Evolutionary conservation across 2,113 vertebrate species (phyloP), one percentile per base, ranked within the genome.

Genomic region (Meles meles): DNA sequence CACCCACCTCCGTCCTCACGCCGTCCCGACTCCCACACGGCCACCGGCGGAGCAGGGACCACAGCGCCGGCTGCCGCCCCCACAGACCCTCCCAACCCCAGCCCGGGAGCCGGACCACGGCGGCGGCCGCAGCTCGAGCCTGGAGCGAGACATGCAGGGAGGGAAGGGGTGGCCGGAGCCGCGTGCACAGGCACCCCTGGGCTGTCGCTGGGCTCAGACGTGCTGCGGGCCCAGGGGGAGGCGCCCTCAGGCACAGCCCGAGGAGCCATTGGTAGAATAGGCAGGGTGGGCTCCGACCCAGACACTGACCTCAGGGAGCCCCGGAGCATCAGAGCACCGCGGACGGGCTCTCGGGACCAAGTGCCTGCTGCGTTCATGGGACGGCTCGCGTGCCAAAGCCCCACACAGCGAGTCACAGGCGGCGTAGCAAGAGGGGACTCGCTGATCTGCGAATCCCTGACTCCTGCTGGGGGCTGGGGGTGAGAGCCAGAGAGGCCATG

Each of bases 21-120:
- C 72, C 18, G 21, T 21, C 7, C 23, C 13, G 7, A 2, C 47
- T 1, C 8, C 13, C 3, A 17, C 1, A 31, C 0, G 2, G 52
- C 37, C 23, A 11, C 23, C 18, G 4, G 49, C 34, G 20, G 47
- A 47, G 34, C 34, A 7, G 79, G 49, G 69, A 17, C 3, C 52
- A 23, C 4, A 0, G 0, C 10, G 17, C 3, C 42, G 39, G 10
- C 4, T 29, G 27, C 20, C 14, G 47, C 37, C 25, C 14, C 29
- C 47, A 1, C 5, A 7, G 15, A 27, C 6, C 21, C 1, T 72
- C 69, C 8, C 49, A 52, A 49, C 65, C 2, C n/a, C 21, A 42
- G 55, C 31, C 27, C n/a, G 31, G 31, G 14, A 42, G 6, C 18
- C 79, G 29, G 47, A 37, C 7, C 27, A 18, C 21, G 17, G 23